Base-by-base conservation (phyloP, 2,113 vertebrate genomes). In the Myotis brandtii region DNA sequence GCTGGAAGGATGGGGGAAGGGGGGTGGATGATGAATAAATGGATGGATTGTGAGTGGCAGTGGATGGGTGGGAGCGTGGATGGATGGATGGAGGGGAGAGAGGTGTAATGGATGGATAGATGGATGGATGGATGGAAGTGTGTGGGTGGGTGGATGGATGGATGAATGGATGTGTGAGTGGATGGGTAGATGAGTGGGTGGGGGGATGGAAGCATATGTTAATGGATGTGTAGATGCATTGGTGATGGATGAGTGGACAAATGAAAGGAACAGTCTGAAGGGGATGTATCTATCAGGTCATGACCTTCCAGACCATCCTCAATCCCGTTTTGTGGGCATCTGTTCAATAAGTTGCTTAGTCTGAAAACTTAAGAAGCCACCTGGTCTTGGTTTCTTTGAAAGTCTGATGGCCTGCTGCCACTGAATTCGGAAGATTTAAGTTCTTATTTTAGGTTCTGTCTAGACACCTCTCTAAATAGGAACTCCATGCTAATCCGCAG, bases 371-470 rank as follows among this genome's bases (percentile, higher is more conserved):
- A 32, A 88, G 84, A 76, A 77, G 34, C 96, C 66, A 89, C 85
- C 94, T 88, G 81, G 56, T 69, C 88, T 91, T 72, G 69, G 11
- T 86, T 88, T 82, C 85, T 52, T 1, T 94, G 50, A 64, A 83
- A 83, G 75, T n/a, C 69, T 80, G 76, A 16, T 82, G 75, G 73
- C 86, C 56, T 66, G 50, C 77, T 93, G 85, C 83, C 91, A 83
- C 43, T 46, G 89, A 66, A 59, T 37, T 59, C 50, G 62, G 43
- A 93, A 83, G 82, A 86, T 86, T 91, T 80, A 37, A 64, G 32
- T 89, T 96, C 94, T 81, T 97, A 97, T 96, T 98, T 95, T 97
- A 86, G 95, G 77, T 67, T 94, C 88, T 86, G 85, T 96, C 91
- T 95, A 97, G 95, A 96, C 95, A 94, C 82, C 64, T 83, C 90